Percentiles rank a stretch among this genome's conserved stretches.
Evolutionary conservation across 2,888 invertebrate genomes (phyloP).

Genomic region (Troides aeacus): DNA sequence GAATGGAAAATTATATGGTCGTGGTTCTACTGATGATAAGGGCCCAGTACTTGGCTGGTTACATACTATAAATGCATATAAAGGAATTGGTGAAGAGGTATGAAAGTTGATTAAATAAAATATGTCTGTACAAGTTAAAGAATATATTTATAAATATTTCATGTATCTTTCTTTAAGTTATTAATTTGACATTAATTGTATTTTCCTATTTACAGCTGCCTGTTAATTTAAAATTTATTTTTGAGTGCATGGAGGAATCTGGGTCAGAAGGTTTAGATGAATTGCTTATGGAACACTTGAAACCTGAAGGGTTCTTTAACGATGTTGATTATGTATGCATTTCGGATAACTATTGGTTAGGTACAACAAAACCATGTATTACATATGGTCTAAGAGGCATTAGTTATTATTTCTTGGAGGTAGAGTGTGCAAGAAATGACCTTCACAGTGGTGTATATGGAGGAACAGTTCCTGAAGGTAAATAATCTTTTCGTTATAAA

Average conservation of each 20-base stretch:
- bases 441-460: slow-evolving; percentile 98
- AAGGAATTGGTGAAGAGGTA: slow-evolving; percentile 83
- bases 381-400: slow-evolving; percentile 97
- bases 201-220: slow-evolving; percentile 72
- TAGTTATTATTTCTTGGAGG: slow-evolving; percentile 93
- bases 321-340: slow-evolving; percentile 97
- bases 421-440: slow-evolving; percentile 94
- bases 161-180: no score
- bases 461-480: slow-evolving; percentile 90
- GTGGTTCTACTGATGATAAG: slow-evolving; percentile 97
- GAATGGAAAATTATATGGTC: slow-evolving; percentile 93
- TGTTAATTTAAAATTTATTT: slow-evolving; percentile 91
- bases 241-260: slow-evolving; percentile 99
- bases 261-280: slow-evolving; percentile 98
- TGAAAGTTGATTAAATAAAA: slow-evolving; percentile 9
- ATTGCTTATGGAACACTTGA: slow-evolving; percentile 80
- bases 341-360: slow-evolving; percentile 99
- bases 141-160: not conserved
- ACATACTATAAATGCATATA: slow-evolving; percentile 93
- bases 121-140: not conserved
- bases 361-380: slow-evolving; percentile 97
- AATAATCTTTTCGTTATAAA: slow-evolving; percentile 35
- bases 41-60: slow-evolving; percentile 97
- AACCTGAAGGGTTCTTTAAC: slow-evolving; percentile 86
- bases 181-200: not conserved